A percentile compares a stretch with the other conserved stretches of the same genome.
Conservation (phyloP, 2,888 invertebrate species). For the Cerastis rubricosa region DNA sequence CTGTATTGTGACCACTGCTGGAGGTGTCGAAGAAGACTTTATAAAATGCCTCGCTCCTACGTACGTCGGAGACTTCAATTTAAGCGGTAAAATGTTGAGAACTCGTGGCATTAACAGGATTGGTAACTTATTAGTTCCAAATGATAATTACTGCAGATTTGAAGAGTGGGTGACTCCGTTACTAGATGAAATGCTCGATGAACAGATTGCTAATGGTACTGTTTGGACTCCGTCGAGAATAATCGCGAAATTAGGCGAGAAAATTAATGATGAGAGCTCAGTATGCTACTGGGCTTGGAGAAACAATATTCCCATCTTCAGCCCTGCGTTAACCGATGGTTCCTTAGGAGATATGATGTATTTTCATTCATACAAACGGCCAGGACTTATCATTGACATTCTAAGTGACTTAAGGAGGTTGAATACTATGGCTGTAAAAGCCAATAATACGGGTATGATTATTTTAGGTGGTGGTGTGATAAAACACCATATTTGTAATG, state of each 20-base stretch:
- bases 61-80: conserved; percentile 96
- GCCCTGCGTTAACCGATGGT: conserved; percentile 99
- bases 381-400: conserved; percentile 98
- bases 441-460: conserved; percentile 98
- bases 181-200: conserved; percentile 96
- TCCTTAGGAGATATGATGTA: conserved; percentile 99
- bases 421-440: conserved; percentile 98
- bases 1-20: conserved; percentile 99
- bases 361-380: conserved; percentile 98
- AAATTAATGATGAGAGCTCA: conserved; percentile 97
- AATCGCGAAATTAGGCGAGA: conserved; percentile 94
- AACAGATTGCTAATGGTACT: conserved; percentile 94
- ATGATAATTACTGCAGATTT: conserved; percentile 99
- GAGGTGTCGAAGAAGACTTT: conserved; percentile 99
- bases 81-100: conserved; percentile 95
- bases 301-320: conserved; percentile 99
- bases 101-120: conserved; percentile 97
- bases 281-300: conserved; percentile 99
- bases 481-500: conserved; percentile 99
- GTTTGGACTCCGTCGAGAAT: conserved; percentile 96
- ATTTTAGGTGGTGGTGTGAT: conserved; percentile 98
- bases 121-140: conserved; percentile 98
- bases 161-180: conserved; percentile 99
- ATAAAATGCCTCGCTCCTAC: conserved; percentile 99
- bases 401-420: conserved; percentile 97